These are phyloP conservation scores for Apostichopus leukothele DNA, from an alignment of 53 echinoderm and acorn worm genomes.

Conservation along the genomic window DNA sequence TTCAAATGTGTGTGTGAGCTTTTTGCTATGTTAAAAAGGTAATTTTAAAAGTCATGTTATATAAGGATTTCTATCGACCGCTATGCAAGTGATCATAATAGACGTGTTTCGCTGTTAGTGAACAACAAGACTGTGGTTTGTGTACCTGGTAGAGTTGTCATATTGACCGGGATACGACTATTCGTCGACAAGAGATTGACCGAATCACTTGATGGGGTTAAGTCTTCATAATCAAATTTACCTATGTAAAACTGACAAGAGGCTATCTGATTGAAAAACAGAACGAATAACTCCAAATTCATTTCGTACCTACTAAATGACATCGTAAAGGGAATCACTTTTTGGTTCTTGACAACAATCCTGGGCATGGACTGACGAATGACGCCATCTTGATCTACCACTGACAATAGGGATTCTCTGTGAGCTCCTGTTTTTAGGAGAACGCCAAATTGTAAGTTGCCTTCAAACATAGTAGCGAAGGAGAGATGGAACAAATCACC, in stretches of 20 bases:
- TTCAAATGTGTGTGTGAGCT: no score
- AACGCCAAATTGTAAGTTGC: not conserved
- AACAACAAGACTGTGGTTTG: not conserved
- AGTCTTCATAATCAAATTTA: not conserved
- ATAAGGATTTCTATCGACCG: no score
- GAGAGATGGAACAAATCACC: slow-evolving; percentile 19
- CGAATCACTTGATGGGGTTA: not conserved
- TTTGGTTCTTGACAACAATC: slow-evolving; percentile 4
- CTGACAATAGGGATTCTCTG: not conserved
- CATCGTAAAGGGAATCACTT: slow-evolving; percentile 16
- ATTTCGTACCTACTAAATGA: not conserved
- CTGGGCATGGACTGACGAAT: slow-evolving; percentile 20
- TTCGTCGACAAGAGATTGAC: not conserved
- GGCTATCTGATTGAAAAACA: slow-evolving; percentile 26
- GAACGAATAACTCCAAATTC: not conserved
- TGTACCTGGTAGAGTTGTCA: slow-evolving; percentile 15
- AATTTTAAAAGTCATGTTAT: no score
- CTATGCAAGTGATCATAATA: not conserved
- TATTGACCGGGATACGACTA: slow-evolving; percentile 13
- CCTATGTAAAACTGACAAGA: slow-evolving; percentile 25
- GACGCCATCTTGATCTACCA: slow-evolving; percentile 9
- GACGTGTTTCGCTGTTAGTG: slow-evolving; percentile 23
- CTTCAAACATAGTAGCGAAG: slow-evolving; percentile 4
- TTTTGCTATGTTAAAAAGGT: no score
- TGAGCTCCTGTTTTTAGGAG: not conserved